Evolutionary conservation across 2,888 invertebrate species (phyloP), one percentile per base, ranked within the genome.

Genomic region (Graphium colonna): DNA sequence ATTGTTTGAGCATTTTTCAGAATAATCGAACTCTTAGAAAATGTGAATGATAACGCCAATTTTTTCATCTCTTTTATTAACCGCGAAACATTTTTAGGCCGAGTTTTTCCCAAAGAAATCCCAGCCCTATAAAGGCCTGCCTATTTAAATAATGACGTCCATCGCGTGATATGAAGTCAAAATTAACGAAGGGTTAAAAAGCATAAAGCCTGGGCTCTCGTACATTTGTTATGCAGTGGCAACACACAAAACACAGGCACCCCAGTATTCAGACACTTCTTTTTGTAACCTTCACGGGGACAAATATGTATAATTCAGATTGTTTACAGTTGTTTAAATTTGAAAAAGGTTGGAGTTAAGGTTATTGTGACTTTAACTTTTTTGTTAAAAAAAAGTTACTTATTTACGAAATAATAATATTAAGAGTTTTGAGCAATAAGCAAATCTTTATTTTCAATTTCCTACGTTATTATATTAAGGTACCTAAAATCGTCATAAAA

Each of bases 121-220:
- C 46, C 36, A 26, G 10, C 46, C 21, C n/a, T 36, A 33, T 41
- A 48, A 47, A 36, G 17, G 47, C 38, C 47, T 38, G 52, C 17
- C 52, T 47, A 48, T 52, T 48, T 48, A 52, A 52, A 43, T 52
- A 52, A 52, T 33, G 52, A 38, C 52, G 47, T 52, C 47, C 51
- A 38, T 43, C 47, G 16, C 38, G 28, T 48, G 42, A 42, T 48
- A 52, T 52, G 52, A 52, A 33, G 33, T 45, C 15, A 26, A 41
- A 18, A 21, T 52, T 43, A 48, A 42, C 47, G 42, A 52, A 47
- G 47, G 47, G 52, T 47, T 43, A 47, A 52, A 52, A 17, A 36
- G 47, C 12, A 41, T 38, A 26, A 52, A 41, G 46, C 46, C 36
- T 28, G n/a, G n/a, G n/a, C n/a, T n/a, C n/a, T n/a, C n/a, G n/a